Base-by-base conservation (phyloP, 2,888 invertebrate genomes). In the Fragum sueziense region DNA sequence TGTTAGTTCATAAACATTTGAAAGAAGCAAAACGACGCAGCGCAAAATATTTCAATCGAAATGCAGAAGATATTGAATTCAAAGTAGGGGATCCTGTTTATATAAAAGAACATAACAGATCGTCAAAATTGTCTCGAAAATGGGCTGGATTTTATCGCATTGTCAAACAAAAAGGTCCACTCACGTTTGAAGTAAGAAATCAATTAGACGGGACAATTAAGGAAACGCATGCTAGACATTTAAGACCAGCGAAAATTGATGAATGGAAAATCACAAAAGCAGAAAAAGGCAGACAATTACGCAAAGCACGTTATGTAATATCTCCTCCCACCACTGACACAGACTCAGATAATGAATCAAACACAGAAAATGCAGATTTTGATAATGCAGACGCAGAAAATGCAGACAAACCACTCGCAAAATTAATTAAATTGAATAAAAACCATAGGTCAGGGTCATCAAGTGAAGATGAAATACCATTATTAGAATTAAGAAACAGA, bases 61-160 rank as follows among this genome's bases (percentile, higher is more conserved):
- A 70, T 14, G 67, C 57, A n/a, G 65, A 76, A 47, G 61, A 75
- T 4, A 33, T 61, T 51, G 61, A 62, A 4, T 70, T 74, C 52
- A 52, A 80, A 69, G 52, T 83, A 20, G 80, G 80, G 20, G 80
- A 80, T 34, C 52, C 76, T 0, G 80, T 79, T 2, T 79, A 72
- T 31, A 70, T 65, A 17, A 75, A 52, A 70, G 31, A 76, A 14
- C 78, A 73, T 52, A 20, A 27, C 37, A 52, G 74, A 31, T 70
- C 70, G 33, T 73, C 41, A 67, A 76, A 81, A 59, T 37, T 75
- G 47, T 57, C 74, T 11, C 52, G 57, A 33, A 74, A 62, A 37
- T 78, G 81, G 81, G 25, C 22, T 25, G 69, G 69, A 0, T 78
- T 57, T 65, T 77, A 47, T 61, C 25, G 72, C 9, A 76, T 79